Percentiles rank a stretch among this genome's conserved stretches.
These are phyloP conservation scores for Nemoura dubitans DNA, from an alignment of 2,888 invertebrate species.

Conservation along the genomic window DNA sequence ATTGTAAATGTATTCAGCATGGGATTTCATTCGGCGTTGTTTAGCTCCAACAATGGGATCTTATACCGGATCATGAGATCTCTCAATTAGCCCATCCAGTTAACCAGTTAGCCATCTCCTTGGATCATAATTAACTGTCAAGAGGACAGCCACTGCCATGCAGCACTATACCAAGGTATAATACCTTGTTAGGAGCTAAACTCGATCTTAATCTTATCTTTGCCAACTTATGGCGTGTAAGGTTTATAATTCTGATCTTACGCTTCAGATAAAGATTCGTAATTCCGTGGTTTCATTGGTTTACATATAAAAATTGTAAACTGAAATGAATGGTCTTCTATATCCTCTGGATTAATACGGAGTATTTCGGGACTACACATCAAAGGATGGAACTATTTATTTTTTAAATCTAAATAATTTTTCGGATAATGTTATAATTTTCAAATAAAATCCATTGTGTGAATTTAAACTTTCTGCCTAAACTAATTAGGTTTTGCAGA, in stretches of 20 bases:
- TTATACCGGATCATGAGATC: not conserved
- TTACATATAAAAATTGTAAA: not conserved
- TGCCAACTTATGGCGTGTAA: conserved; percentile 1
- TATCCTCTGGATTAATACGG: not conserved
- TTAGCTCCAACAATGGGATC: not conserved
- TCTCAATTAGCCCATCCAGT: not conserved
- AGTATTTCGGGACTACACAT: not conserved
- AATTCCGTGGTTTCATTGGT: not conserved
- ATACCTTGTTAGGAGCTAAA: not conserved
- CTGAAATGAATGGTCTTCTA: not conserved
- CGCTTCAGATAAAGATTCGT: not conserved
- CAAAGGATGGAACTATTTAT: not conserved
- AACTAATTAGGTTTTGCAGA: conserved; percentile 32
- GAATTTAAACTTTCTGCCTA: conserved; percentile 8
- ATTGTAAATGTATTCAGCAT: not conserved
- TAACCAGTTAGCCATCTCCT: not conserved
- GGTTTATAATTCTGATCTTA: conserved; percentile 8
- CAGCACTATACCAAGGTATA: not conserved
- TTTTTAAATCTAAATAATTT: not conserved
- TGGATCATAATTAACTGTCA: not conserved
- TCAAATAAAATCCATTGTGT: conserved; percentile 1
- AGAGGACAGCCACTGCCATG: not conserved
- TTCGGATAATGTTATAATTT: not conserved
- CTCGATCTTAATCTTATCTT: conserved; percentile 17
- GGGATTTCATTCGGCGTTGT: not conserved